Conservation (phyloP, 2,113 vertebrate species). For the Coregonus clupeaformis region DNA sequence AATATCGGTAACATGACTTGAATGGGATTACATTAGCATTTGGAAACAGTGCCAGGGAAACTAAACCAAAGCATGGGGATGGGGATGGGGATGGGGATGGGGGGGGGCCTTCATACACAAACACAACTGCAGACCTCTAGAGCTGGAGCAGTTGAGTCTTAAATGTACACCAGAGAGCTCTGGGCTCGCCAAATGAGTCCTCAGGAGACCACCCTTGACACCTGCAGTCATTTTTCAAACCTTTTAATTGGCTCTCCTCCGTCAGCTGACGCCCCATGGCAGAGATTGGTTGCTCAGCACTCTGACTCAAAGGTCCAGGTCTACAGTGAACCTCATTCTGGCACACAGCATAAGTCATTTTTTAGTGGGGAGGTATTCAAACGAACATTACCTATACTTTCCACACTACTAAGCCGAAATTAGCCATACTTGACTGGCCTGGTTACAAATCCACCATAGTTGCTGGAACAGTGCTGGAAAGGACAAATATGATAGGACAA, state of each 20-base stretch:
- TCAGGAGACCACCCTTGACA: slow-evolving; percentile 41
- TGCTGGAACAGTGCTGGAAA: too few relatives aligned
- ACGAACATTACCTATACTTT: background rate
- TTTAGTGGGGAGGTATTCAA: slow-evolving; percentile 12
- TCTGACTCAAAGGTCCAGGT: slow-evolving; percentile 44
- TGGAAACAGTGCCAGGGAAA: too few relatives aligned
- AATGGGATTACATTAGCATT: too few relatives aligned
- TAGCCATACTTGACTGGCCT: too few relatives aligned
- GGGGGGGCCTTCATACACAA: slow-evolving; percentile 10
- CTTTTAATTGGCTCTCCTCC: slow-evolving; percentile 51
- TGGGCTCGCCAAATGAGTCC: slow-evolving; percentile 45
- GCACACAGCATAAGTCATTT: slow-evolving; percentile 17
- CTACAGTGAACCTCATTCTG: slow-evolving; percentile 35
- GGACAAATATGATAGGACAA: too few relatives aligned
- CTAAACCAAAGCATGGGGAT: too few relatives aligned
- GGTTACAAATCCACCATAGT: too few relatives aligned
- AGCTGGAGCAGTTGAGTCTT: slow-evolving; percentile 34
- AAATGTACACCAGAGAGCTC: slow-evolving; percentile 43
- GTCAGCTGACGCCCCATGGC: slow-evolving; percentile 43
- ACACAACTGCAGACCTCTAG: slow-evolving; percentile 20
- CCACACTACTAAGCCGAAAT: background rate
- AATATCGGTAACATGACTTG: too few relatives aligned
- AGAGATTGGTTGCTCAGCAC: slow-evolving; percentile 36
- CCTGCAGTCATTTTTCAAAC: slow-evolving; percentile 55
- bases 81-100: too few relatives aligned